Evolutionary conservation across 2,797 vertebrate genomes (phyloP), one percentile per base, ranked within the genome.

Genomic region (Myotis pilosus): DNA sequence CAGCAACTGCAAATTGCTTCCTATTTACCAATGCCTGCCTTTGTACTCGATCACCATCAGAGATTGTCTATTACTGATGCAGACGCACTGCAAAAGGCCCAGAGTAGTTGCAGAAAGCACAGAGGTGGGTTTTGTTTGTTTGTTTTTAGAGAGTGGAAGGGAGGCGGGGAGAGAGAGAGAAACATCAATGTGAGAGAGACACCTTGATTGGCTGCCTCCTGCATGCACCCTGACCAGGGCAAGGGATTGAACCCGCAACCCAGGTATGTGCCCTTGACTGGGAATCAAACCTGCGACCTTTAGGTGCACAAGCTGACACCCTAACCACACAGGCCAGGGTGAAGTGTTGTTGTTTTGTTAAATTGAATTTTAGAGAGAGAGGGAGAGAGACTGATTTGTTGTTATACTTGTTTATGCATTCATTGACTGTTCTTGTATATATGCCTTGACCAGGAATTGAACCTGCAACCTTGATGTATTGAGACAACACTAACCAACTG

Each of bases 1-100:
- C 53, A 93, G 81, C 84, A 83, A 38, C 7, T 68, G 66, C 71
- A 94, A 86, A 92, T 30, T 89, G 47, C 38, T 95, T 95, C 38
- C 33, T 79, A 4, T 80, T 89, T 89, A 44, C 71, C 87, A 64
- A 41, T 89, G n/a, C 33, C 44, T 64, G 51, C 51, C 19, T 47
- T 69, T 22, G 28, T 38, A 75, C n/a, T 90, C 3, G 33, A 76
- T 96, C 72, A 87, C 38, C 51, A 78, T 76, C 51, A 94, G 68
- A 57, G 20, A 33, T 71, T 94, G 49, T 68, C 66, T 44, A 36
- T 79, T 91, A 36, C 57, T 55, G 6, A 17, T 87, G 75, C 30
- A 80, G 62, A 79, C 60, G 71, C 19, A 57, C 44, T 87, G 51
- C 57, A 89, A 89, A 95, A 91, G 36, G 12, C 60, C 55, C 20